Percentiles rank a stretch among this genome's conserved stretches.
phyloP scores from a whole-genome alignment of 2,797 vertebrate species.

The Bradypus variegatus region DNA sequence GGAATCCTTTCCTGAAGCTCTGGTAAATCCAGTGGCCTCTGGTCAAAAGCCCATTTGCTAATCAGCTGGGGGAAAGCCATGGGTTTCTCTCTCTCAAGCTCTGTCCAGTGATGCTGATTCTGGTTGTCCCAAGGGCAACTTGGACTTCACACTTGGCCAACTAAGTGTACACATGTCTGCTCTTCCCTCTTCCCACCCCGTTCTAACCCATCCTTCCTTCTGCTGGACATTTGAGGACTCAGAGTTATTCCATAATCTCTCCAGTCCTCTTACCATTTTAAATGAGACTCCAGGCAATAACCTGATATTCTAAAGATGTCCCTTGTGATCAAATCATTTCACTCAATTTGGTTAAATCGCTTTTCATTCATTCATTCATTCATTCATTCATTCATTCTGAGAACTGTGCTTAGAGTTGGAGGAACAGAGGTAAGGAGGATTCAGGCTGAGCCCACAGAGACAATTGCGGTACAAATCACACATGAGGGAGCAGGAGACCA shows the following conservation, averaged over 20 bases:
- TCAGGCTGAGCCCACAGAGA: neutral
- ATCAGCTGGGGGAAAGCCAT: neutral
- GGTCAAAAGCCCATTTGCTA: neutral
- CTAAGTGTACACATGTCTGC: fast-evolving
- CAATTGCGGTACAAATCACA: too few relatives aligned
- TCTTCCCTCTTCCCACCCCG: neutral
- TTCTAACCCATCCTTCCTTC: neutral
- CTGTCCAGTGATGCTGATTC: too few relatives aligned
- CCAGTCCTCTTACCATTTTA: neutral
- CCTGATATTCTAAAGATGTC: neutral
- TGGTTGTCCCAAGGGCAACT: neutral
- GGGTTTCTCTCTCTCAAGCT: neutral
- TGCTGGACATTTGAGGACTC: neutral
- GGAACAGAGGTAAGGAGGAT: neutral
- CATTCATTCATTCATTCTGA: neutral
- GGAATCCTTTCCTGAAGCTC: neutral
- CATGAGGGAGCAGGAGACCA: neutral
- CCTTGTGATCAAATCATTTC: neutral
- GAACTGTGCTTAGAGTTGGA: neutral
- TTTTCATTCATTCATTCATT: neutral
- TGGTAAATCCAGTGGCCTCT: neutral
- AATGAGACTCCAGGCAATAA: neutral
- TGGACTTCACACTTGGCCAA: neutral
- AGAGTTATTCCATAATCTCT: neutral
- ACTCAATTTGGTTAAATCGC: neutral